Percentiles rank a stretch among this genome's conserved stretches.
phyloP scores from a whole-genome alignment of 2,113 vertebrate species.

The Emydocephalus ijimae region DNA sequence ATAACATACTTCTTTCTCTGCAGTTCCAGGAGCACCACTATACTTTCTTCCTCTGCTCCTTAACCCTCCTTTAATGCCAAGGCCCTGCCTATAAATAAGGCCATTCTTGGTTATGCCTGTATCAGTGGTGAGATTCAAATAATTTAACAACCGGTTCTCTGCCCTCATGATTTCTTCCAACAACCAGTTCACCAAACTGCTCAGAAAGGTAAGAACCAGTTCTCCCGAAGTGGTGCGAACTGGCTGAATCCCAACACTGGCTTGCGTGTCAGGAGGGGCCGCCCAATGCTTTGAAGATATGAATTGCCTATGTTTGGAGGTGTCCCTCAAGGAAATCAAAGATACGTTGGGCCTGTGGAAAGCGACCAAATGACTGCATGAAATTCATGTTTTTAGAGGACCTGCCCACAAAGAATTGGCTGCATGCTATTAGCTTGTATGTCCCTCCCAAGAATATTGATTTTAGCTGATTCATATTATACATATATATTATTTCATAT shows the following conservation, averaged over 20 bases:
- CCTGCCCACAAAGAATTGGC: background rate
- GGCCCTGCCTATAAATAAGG: background rate
- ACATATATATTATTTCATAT: background rate
- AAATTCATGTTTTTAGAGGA: background rate
- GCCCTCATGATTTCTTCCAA: too few species aligned
- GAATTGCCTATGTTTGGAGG: background rate
- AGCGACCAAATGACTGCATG: background rate
- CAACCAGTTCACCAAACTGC: too few species aligned
- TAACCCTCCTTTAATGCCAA: background rate
- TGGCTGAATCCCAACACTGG: too few species aligned
- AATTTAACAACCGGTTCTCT: too few species aligned
- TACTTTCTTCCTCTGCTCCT: background rate
- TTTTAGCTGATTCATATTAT: background rate
- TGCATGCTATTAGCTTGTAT: background rate
- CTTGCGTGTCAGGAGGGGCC: background rate
- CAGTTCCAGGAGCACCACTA: fast-evolving
- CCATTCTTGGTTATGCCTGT: background rate
- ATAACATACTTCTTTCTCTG: background rate
- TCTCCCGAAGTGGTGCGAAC: too few species aligned
- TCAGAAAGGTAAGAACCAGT: too few species aligned
- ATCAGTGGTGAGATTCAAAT: too few species aligned
- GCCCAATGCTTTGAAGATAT: background rate
- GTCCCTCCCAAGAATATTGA: background rate
- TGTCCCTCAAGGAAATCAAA: background rate
- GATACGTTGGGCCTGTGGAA: background rate